Conservation (phyloP, 2,888 invertebrate species). For the Cryptus armator region DNA sequence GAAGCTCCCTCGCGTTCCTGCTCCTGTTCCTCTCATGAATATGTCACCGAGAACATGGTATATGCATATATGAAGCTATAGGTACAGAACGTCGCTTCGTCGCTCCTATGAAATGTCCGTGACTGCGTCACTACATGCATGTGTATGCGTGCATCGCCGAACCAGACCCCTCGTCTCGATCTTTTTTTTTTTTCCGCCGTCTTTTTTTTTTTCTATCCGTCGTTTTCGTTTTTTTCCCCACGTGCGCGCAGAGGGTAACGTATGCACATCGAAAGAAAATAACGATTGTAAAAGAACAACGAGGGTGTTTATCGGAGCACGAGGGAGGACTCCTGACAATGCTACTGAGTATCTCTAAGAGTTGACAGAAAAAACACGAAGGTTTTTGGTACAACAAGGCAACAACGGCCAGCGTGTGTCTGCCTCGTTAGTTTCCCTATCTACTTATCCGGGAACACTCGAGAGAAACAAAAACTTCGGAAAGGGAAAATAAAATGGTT, state of each 20-base stretch:
- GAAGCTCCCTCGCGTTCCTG: constrained; percentile 64
- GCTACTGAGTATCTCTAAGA: not conserved
- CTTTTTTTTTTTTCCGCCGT: constrained; percentile 4
- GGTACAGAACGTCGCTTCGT: constrained; percentile 25
- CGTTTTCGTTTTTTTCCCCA: constrained; percentile 26
- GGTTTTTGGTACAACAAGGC: not conserved
- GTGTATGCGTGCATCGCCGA: constrained; percentile 6
- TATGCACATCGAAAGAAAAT: constrained; percentile 56
- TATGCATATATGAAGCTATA: constrained; percentile 7
- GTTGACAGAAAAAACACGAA: not conserved
- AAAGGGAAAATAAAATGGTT: not conserved
- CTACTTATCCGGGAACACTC: not conserved
- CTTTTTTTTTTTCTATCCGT: constrained; percentile 3
- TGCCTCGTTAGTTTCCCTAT: not conserved
- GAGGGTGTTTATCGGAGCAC: constrained; percentile 38
- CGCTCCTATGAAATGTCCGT: constrained; percentile 50
- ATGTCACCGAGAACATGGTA: constrained; percentile 61
- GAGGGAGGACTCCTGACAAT: constrained; percentile 1
- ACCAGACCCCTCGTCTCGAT: not conserved
- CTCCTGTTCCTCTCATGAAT: constrained; percentile 68
- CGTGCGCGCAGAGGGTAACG: constrained; percentile 16
- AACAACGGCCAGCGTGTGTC: not conserved
- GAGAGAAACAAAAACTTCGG: not conserved
- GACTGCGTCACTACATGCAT: constrained; percentile 11
- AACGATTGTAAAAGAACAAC: constrained; percentile 33